A percentile compares a stretch with the other conserved stretches of the same genome.
Conservation (phyloP, 2,113 vertebrate species). For the Capricornis sumatraensis region DNA sequence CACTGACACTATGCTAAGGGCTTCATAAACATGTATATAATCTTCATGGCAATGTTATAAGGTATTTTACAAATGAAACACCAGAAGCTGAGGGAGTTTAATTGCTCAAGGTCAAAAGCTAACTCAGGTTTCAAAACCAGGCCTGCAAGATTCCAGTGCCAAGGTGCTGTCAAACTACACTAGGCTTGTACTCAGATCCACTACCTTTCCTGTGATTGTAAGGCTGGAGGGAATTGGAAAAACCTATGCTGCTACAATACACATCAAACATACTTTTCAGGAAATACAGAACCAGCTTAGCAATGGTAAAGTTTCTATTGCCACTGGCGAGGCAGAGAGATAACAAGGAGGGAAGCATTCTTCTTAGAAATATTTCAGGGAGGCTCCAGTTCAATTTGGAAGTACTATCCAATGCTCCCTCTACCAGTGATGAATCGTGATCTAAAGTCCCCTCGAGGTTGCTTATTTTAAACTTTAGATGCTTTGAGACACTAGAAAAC, state of each 20-base stretch:
- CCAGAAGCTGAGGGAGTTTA: not conserved
- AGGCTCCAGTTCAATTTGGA: slow-evolving; percentile 66
- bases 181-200: not conserved
- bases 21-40: not conserved
- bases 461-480: slow-evolving; percentile 80
- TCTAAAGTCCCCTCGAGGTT: slow-evolving; percentile 76
- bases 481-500: slow-evolving; percentile 75
- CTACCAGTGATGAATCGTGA: slow-evolving; percentile 73
- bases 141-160: not conserved
- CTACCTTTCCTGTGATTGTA: not conserved
- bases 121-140: not conserved
- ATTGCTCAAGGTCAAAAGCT: not conserved
- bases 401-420: slow-evolving; percentile 69
- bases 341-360: slow-evolving; percentile 56
- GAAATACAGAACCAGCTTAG: slow-evolving; percentile 1
- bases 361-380: slow-evolving; percentile 70
- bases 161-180: not conserved
- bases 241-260: not conserved
- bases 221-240: not conserved
- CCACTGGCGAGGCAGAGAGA: slow-evolving; percentile 36
- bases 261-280: slow-evolving; percentile 1
- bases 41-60: not conserved
- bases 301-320: not conserved
- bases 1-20: not conserved
- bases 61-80: not conserved